Evolutionary conservation across 2,888 invertebrate genomes (phyloP), one percentile per base, ranked within the genome.

Genomic region (Omphaloscelis lunosa): DNA sequence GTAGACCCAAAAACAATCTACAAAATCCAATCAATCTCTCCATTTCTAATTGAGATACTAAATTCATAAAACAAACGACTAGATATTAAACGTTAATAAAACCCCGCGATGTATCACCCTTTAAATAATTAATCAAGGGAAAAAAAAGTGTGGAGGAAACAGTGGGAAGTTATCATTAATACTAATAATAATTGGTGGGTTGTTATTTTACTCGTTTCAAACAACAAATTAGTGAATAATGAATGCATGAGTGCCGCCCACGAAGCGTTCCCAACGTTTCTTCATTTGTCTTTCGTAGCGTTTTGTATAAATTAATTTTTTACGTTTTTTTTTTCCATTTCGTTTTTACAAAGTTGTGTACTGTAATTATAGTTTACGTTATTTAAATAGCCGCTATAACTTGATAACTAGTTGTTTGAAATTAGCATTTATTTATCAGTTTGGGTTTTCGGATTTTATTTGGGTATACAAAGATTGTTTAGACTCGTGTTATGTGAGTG

Each of bases 141-240:
- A 86, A 93, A 92, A 92, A 92, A 92, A 89, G 86, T 89, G 88
- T 90, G 91, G 91, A 92, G 91, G 90, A 91, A 93, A 91, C 90
- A 92, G 92, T 91, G 92, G 93, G 93, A 89, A 85, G 92, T 87
- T 83, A 93, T 95, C 94, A 95, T 96, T 95, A 95, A 95, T 96
- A 95, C 94, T 95, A 95, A 96, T 95, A 94, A 94, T 96, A 96
- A 95, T 96, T 95, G 94, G 93, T 93, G 93, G 92, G 88, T 93
- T 95, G 93, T 96, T 95, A 95, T 96, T 96, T 95, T 91, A 93
- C 91, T 93, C 92, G 91, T 92, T 94, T 94, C 93, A 94, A 96
- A 95, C 95, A 96, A 96, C 95, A 95, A 95, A 96, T 96, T 96
- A 96, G 95, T 94, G 90, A 92, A 95, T 96, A 94, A 96, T 93